Conservation (phyloP, 2,888 invertebrate genomes). For the Lymantria monacha region DNA sequence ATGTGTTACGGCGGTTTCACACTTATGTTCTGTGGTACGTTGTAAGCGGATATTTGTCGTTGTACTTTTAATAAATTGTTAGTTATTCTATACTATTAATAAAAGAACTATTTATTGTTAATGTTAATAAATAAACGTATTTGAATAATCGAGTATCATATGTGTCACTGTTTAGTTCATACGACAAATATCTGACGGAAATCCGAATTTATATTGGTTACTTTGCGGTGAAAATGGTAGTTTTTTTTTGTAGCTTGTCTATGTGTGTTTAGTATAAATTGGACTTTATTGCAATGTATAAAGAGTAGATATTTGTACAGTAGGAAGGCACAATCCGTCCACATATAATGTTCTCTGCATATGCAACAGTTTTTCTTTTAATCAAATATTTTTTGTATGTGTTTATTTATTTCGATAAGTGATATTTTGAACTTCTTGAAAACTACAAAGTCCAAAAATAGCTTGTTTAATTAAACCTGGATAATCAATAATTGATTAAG, state of each 20-base stretch:
- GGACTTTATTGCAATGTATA: constrained; percentile 22
- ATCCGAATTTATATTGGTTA: constrained; percentile 37
- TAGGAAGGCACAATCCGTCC: constrained; percentile 66
- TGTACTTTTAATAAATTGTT: constrained; percentile 4
- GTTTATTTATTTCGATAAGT: constrained; percentile 15
- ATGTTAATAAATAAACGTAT: background rate
- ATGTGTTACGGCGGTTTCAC: constrained; percentile 37
- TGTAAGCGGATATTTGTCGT: constrained; percentile 29
- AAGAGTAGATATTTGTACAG: constrained; percentile 31
- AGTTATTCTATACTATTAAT: background rate
- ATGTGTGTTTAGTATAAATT: constrained; percentile 22
- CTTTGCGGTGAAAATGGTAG: constrained; percentile 24
- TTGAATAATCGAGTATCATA: background rate
- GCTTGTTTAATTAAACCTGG: no score
- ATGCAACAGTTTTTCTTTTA: constrained; percentile 11
- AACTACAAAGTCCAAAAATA: no score
- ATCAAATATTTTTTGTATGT: constrained; percentile 3
- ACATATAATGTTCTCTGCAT: constrained; percentile 48
- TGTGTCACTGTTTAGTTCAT: background rate
- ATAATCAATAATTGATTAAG: no score
- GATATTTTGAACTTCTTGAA: background rate
- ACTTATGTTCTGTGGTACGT: constrained; percentile 13
- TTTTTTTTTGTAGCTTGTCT: constrained; percentile 25
- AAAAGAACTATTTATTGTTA: background rate
- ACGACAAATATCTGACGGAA: constrained; percentile 30